Base-by-base conservation (phyloP, 2,113 vertebrate genomes). In the Vimba vimba region DNA sequence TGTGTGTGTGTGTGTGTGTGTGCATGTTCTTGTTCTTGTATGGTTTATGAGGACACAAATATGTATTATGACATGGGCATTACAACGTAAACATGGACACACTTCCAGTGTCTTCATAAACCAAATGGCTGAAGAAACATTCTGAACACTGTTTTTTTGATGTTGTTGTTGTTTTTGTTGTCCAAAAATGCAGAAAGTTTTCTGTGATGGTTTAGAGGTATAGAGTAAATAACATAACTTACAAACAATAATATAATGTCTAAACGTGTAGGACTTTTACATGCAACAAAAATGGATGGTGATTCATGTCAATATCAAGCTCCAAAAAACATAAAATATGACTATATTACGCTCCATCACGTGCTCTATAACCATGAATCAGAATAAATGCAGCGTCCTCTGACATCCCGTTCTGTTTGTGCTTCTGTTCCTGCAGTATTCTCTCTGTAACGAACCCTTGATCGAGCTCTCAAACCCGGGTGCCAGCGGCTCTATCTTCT, bases 381-480 rank as follows among this genome's bases (percentile, higher is more conserved):
- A 4, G 73, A 85, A 30, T 23, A 60, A 81, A 83, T 11, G 66
- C 33, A 45, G 2, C 57, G 2, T 85, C 10, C 52, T 71, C 27
- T 84, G 13, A 89, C 43, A 82, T 71, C 52, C 50, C 6, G 55
- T 11, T 66, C 12, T 64, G 2, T 86, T 1, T 69, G n/a, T n/a
- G n/a, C 11, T 85, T 80, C 19, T 87, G 43, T 45, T 8, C 9
- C 43, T 43, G 0, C 83, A 99, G 98, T 99, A 98, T 90, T 99
- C 98, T 0, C 91, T 99, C 39, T 99, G 98, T 91, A 99, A 98
- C 0, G 97, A 99, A 91, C 96, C 97, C 0, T 94, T 99, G 89
- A 99, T 99, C 0, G 98, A 99, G 92, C 92, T 99, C 55, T 97
- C 98, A 0, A 99, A 99, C 92, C 98, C 98, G 0, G 98, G 98